phyloP scores from a whole-genome alignment of 2,888 invertebrate species.

The Stenolophus ochropezus region DNA sequence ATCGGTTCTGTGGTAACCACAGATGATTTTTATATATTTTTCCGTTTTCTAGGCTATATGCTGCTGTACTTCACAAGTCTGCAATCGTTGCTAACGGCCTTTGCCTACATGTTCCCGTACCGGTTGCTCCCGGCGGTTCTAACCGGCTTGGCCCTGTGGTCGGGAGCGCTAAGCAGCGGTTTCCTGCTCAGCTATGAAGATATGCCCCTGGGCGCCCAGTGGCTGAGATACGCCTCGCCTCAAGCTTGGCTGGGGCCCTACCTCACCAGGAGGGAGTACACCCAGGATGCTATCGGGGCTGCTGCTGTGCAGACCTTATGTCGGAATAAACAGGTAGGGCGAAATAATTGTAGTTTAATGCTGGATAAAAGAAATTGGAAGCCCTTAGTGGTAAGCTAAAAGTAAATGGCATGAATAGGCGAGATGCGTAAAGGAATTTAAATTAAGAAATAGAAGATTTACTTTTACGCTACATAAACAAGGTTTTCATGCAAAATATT shows the following conservation, averaged over 20 bases:
- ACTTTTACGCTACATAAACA: not conserved
- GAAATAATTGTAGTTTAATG: not conserved
- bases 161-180: conserved; percentile 80
- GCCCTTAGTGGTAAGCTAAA: not conserved
- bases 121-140: conserved; percentile 80
- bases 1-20: no score
- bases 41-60: conserved; percentile 84
- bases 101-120: conserved; percentile 81
- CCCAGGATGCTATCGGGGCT: conserved; percentile 78
- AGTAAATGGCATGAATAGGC: not conserved
- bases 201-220: conserved; percentile 79
- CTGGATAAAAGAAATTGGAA: conserved; percentile 1
- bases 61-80: conserved; percentile 81
- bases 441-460: not conserved
- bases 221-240: conserved; percentile 83
- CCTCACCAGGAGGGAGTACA: conserved; percentile 80
- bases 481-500: not conserved
- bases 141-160: conserved; percentile 78
- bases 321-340: conserved; percentile 82
- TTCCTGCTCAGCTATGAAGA: conserved; percentile 82
- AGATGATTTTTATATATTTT: no score
- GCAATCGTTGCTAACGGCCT: conserved; percentile 81
- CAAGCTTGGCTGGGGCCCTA: conserved; percentile 83
- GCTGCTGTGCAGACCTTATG: conserved; percentile 77
- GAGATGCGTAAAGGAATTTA: not conserved